phyloP scores from a whole-genome alignment of 2,113 vertebrate genomes.

The Synodontis membranacea region DNA sequence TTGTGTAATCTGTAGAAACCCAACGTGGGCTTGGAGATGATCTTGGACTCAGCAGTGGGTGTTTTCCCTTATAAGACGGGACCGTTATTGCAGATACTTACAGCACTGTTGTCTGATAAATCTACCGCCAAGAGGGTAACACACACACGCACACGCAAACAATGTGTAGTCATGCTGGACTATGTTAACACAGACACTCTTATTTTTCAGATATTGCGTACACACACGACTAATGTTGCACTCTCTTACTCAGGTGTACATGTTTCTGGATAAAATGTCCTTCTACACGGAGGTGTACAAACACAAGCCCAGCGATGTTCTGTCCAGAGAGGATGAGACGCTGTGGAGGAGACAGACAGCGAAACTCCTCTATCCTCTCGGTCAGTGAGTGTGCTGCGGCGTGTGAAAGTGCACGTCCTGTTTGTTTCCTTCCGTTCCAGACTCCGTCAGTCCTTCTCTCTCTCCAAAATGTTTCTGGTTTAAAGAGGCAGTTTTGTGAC shows the following conservation, averaged over 20 bases:
- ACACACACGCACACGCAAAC: not conserved
- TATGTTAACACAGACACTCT: not conserved
- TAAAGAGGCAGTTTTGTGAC: not conserved
- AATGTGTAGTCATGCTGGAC: not conserved
- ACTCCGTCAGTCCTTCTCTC: not conserved
- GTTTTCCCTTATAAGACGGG: conserved; percentile 91
- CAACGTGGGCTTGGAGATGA: conserved; percentile 89
- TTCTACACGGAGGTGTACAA: conserved; percentile 94
- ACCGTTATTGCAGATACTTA: conserved; percentile 89
- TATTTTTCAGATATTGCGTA: not conserved
- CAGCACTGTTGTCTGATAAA: conserved; percentile 90
- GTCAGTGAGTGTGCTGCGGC: conserved; percentile 65
- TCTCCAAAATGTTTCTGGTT: not conserved
- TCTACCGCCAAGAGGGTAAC: conserved; percentile 92
- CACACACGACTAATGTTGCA: not conserved
- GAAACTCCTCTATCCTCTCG: conserved; percentile 92
- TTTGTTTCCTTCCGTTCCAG: not conserved
- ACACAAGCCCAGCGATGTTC: conserved; percentile 86
- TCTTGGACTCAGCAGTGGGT: conserved; percentile 90
- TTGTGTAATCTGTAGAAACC: conserved; percentile 77
- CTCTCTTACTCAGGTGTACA: conserved; percentile 82
- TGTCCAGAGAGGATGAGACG: conserved; percentile 90
- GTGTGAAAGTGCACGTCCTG: not conserved
- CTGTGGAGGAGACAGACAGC: conserved; percentile 86
- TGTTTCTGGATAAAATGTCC: conserved; percentile 96